These are phyloP conservation scores for Typhlomys cinereus DNA, from an alignment of 2,113 vertebrate genomes.

Conservation along the genomic window DNA sequence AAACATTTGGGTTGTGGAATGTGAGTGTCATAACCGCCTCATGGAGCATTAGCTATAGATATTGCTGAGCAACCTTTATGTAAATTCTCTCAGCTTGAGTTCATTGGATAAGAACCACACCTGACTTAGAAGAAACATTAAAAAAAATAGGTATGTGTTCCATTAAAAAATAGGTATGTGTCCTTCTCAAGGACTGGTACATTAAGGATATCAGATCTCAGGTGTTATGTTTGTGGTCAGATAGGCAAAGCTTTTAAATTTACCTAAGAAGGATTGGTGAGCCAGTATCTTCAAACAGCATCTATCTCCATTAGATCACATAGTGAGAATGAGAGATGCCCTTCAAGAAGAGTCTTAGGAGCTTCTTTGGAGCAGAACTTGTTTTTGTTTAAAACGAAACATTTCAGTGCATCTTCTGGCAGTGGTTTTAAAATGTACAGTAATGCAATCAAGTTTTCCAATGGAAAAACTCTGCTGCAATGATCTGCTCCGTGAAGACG, in stretches of 20 bases:
- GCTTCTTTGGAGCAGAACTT: slow-evolving; percentile 13
- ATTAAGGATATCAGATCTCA: slow-evolving; percentile 23
- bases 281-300: not conserved
- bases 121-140: not conserved
- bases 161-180: slow-evolving; percentile 12
- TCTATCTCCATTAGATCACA: slow-evolving; percentile 4
- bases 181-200: not conserved
- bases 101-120: not conserved
- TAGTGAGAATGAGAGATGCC: slow-evolving; percentile 29
- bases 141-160: slow-evolving; percentile 1
- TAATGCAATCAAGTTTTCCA: slow-evolving; percentile 65
- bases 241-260: slow-evolving; percentile 37
- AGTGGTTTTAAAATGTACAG: slow-evolving; percentile 34
- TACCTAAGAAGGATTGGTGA: slow-evolving; percentile 32
- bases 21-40: not conserved
- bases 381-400: slow-evolving; percentile 29
- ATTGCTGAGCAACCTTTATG: not conserved
- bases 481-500: slow-evolving; percentile 50
- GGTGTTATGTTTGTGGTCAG: slow-evolving; percentile 50
- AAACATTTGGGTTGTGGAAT: not conserved
- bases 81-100: not conserved
- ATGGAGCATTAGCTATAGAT: not conserved
- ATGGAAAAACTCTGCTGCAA: slow-evolving; percentile 41
- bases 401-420: slow-evolving; percentile 54
- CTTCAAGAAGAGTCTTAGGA: slow-evolving; percentile 49